Percentiles rank a stretch among this genome's conserved stretches.
These are phyloP conservation scores for Coleophora flavipennella DNA, from an alignment of 2,888 invertebrate genomes.

Conservation along the genomic window DNA sequence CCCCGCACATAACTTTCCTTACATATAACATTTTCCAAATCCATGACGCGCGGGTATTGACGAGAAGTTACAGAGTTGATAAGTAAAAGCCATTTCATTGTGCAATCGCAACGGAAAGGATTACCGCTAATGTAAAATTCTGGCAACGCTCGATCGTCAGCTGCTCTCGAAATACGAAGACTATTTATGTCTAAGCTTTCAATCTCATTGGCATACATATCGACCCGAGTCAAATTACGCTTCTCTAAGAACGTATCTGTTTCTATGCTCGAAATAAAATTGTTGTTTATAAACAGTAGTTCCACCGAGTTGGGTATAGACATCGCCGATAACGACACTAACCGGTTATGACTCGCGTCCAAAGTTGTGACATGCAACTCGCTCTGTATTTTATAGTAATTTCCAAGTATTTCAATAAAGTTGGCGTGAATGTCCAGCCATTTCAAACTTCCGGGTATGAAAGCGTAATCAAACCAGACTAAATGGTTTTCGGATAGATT, in stretches of 20 bases:
- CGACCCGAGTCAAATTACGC: conserved; percentile 85
- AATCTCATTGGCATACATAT: conserved; percentile 91
- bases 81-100: conserved; percentile 94
- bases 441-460: conserved; percentile 88
- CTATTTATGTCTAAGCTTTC: conserved; percentile 87
- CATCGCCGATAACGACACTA: conserved; percentile 83
- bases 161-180: conserved; percentile 80
- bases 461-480: conserved; percentile 94
- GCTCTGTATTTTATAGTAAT: conserved; percentile 89
- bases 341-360: conserved; percentile 91
- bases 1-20: conserved; percentile 88
- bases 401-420: conserved; percentile 87
- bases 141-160: conserved; percentile 80
- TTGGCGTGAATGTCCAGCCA: conserved; percentile 94
- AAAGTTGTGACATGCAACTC: conserved; percentile 85
- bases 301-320: conserved; percentile 91
- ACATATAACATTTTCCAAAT: conserved; percentile 89
- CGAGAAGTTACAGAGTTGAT: conserved; percentile 87
- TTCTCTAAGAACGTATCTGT: conserved; percentile 90
- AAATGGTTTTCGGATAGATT: conserved; percentile 93
- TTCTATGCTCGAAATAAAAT: conserved; percentile 84
- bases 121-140: conserved; percentile 94
- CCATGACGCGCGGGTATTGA: conserved; percentile 90
- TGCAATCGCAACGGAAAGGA: conserved; percentile 94
- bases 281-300: conserved; percentile 90